phyloP scores from a whole-genome alignment of 1,140 invertebrate genomes.

The Eueides isabella region DNA sequence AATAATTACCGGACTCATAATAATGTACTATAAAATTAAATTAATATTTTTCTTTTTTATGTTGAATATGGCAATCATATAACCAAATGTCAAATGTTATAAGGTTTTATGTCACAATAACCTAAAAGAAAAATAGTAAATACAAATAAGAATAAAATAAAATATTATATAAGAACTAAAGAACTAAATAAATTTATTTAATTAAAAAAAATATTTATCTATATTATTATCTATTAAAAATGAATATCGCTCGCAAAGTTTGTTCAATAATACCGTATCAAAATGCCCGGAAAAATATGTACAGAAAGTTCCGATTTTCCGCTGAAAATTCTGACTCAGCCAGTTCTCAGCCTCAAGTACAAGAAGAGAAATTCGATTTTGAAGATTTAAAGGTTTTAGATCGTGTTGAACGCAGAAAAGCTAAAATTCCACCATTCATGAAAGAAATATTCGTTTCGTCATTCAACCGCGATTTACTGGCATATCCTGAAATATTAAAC shows the following conservation, averaged over 20 bases:
- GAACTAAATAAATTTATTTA: too few relatives aligned
- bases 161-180: slow-evolving; percentile 9
- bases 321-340: slow-evolving; percentile 53
- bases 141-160: not conserved
- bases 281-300: slow-evolving; percentile 54
- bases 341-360: slow-evolving; percentile 61
- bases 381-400: slow-evolving; percentile 72
- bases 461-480: slow-evolving; percentile 84
- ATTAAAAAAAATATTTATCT: not conserved
- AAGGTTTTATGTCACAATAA: slow-evolving; percentile 7
- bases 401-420: slow-evolving; percentile 60
- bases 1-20: too few relatives aligned
- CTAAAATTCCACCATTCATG: slow-evolving; percentile 82
- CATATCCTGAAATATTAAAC: slow-evolving; percentile 86
- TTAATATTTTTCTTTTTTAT: too few relatives aligned
- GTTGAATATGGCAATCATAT: not conserved
- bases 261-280: slow-evolving; percentile 52
- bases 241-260: slow-evolving; percentile 72
- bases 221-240: slow-evolving; percentile 37
- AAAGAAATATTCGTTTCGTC: slow-evolving; percentile 85
- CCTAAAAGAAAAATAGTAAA: not conserved
- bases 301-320: slow-evolving; percentile 60
- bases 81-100: not conserved
- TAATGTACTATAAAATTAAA: too few relatives aligned
- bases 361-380: slow-evolving; percentile 74